These are phyloP conservation scores for Paracentrotus lividus DNA, from an alignment of 53 echinoderm and acorn worm species.

Conservation along the genomic window DNA sequence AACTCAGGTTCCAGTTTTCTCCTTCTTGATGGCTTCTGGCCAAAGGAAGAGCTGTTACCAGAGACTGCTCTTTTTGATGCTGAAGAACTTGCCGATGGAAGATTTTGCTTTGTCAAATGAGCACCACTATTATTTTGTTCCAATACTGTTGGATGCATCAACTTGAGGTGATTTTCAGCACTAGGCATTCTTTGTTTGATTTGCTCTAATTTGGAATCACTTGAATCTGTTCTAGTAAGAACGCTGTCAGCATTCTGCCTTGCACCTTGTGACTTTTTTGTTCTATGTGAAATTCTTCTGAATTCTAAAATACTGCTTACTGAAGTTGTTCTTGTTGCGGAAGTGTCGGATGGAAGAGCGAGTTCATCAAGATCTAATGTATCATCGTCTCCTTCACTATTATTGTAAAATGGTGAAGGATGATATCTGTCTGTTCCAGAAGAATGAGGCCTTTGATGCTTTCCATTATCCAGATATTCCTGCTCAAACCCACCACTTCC, in stretches of 20 bases:
- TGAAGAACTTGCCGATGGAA: not conserved
- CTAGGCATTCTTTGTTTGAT: not conserved
- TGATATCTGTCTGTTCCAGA: not conserved
- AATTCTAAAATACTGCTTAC: not conserved
- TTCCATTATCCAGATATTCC: not conserved
- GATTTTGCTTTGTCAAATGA: not conserved
- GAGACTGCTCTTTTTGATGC: not conserved
- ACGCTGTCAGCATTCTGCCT: not conserved
- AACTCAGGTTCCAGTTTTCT: conserved; percentile 48
- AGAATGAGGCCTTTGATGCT: not conserved
- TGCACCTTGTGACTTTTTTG: not conserved
- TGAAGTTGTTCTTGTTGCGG: not conserved
- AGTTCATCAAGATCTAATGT: not conserved
- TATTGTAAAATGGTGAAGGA: not conserved
- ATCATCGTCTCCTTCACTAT: not conserved
- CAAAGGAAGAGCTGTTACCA: not conserved
- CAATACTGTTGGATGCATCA: not conserved
- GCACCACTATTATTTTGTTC: conserved; percentile 7
- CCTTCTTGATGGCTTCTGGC: conserved; percentile 9
- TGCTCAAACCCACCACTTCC: not conserved
- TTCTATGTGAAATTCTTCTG: not conserved
- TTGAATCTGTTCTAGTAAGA: not conserved
- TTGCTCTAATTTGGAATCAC: not conserved
- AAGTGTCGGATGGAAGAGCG: not conserved
- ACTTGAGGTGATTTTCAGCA: not conserved